Evolutionary conservation across 2,888 invertebrate species (phyloP), one percentile per base, ranked within the genome.

Genomic region (Mythimna vitellina): DNA sequence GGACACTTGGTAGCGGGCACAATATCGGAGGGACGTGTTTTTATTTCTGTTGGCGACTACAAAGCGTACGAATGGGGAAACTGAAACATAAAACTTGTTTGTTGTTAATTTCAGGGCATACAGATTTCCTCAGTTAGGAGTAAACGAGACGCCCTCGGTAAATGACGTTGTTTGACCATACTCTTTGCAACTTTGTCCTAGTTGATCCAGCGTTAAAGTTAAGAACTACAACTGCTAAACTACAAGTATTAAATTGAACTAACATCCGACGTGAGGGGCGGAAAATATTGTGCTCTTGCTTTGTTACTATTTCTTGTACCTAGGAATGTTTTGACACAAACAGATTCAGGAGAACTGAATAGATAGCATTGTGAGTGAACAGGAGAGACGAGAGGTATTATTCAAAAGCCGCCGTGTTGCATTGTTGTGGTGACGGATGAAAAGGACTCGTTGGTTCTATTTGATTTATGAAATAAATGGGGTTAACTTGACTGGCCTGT

Each of bases 1-100:
- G 38, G 8, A 14, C 58, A 70, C 56, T 56, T 46, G 64, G 67
- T 56, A 64, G 62, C 46, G 46, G 61, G 65, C 29, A 70, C 62
- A 77, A 68, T 60, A 49, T 29, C 20, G 56, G 20, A 4, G 32
- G 35, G 22, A 29, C 29, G 46, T 73, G 53, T 29, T 54, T 60
- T 67, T 75, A 53, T 70, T 65, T 53, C 57, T 66, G 9, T 67
- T 61, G 20, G n/a, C 46, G 65, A 49, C 65, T 22, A 60, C n/a
- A 49, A 14, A 53, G 56, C 56, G 42, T 57, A 61, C 17, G 12
- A 76, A 69, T 77, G 71, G 46, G 65, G 60, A 76, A 79, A 78
- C 73, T 72, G 65, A 74, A 80, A 64, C 72, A 78, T 78, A 81
- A 80, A 84, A 80, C 70, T 80, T 69, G 68, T 74, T 77, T 70